Conservation (phyloP, 2,888 invertebrate species). For the Calameuta pallipes region DNA sequence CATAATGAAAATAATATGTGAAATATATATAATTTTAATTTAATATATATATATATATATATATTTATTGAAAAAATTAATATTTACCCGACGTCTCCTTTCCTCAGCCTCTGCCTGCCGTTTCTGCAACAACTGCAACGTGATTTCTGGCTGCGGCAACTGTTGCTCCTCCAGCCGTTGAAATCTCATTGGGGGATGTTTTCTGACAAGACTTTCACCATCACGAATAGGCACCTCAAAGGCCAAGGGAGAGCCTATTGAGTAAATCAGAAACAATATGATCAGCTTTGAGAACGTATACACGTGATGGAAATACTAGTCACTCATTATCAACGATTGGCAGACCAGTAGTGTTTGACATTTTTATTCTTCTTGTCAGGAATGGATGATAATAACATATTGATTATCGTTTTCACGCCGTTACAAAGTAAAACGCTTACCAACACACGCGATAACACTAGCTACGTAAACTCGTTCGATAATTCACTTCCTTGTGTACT, state of each 20-base stretch:
- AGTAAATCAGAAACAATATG: conserved; percentile 8
- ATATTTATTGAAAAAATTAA: not conserved
- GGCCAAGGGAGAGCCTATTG: conserved; percentile 37
- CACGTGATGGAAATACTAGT: not conserved
- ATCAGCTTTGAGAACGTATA: not conserved
- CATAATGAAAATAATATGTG: not conserved
- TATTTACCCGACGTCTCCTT: conserved; percentile 70
- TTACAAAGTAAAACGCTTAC: not conserved
- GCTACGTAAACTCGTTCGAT: not conserved
- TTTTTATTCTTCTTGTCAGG: not conserved
- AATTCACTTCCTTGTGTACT: not conserved
- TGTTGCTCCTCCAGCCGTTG: conserved; percentile 76
- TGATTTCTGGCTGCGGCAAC: conserved; percentile 67
- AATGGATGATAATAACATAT: not conserved
- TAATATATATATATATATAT: not conserved
- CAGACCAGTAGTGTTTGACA: not conserved
- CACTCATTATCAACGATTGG: not conserved
- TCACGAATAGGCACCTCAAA: conserved; percentile 41
- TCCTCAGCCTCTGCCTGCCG: conserved; percentile 80
- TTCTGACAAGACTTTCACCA: conserved; percentile 66
- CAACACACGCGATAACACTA: not conserved
- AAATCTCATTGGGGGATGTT: conserved; percentile 76
- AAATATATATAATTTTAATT: no score
- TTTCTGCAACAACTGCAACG: conserved; percentile 75
- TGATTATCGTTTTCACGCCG: not conserved